These are phyloP conservation scores for Herminia tarsipennalis DNA, from an alignment of 2,888 invertebrate species.

Conservation along the genomic window DNA sequence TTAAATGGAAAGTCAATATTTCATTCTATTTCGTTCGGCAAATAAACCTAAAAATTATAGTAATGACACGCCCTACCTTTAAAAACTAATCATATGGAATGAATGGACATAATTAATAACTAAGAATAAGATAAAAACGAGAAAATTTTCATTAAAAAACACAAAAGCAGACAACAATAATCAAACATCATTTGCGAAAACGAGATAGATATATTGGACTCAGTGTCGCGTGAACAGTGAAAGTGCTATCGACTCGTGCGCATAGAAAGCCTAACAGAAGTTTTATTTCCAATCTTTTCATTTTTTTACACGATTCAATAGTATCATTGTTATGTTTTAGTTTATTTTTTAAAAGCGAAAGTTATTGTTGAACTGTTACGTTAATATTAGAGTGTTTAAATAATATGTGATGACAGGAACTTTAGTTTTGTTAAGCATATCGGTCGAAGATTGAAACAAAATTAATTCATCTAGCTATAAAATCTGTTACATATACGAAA, in stretches of 20 bases:
- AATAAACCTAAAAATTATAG: too few relatives aligned
- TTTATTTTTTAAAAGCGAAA: constrained; percentile 64
- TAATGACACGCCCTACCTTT: too few relatives aligned
- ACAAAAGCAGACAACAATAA: constrained; percentile 13
- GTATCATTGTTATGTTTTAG: constrained; percentile 43
- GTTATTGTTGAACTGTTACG: constrained; percentile 45
- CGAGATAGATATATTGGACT: constrained; percentile 24
- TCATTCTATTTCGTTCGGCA: too few relatives aligned
- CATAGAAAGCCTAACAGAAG: constrained; percentile 53
- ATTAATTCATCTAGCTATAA: too few relatives aligned
- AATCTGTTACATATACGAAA: too few relatives aligned
- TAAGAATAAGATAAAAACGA: constrained; percentile 15
- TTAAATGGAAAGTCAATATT: too few relatives aligned
- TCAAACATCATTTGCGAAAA: constrained; percentile 10
- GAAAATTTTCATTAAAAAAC: constrained; percentile 25
- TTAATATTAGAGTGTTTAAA: not conserved
- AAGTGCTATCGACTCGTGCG: constrained; percentile 50
- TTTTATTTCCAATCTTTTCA: constrained; percentile 42
- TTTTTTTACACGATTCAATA: constrained; percentile 48
- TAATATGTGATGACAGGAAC: not conserved
- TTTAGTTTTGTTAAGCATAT: not conserved
- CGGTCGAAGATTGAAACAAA: too few relatives aligned
- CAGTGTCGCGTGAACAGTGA: constrained; percentile 46
- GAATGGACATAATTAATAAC: constrained; percentile 15
- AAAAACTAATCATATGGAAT: constrained; percentile 5